Evolutionary conservation across 2,888 invertebrate species (phyloP).

Genomic region (Aradus depressus): DNA sequence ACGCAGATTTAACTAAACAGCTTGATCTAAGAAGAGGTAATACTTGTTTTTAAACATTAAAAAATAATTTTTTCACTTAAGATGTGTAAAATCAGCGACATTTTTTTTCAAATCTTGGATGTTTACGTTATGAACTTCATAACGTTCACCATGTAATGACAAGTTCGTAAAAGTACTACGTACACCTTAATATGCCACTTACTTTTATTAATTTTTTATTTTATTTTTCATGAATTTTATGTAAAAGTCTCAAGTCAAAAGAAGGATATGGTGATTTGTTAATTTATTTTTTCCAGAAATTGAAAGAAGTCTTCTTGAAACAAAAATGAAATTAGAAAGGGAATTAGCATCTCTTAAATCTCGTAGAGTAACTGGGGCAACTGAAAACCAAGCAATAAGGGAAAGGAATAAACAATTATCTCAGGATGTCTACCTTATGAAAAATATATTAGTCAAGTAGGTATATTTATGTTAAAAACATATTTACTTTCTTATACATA

Average conservation of each 20-base stretch:
- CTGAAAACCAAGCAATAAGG: constrained; percentile 9
- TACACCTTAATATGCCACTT: too few relatives aligned
- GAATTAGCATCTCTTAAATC: constrained; percentile 8
- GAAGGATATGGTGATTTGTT: neutral
- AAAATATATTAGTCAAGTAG: constrained; percentile 61
- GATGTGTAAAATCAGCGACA: neutral
- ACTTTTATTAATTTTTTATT: too few relatives aligned
- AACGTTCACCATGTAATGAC: neutral
- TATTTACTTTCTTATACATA: too few relatives aligned
- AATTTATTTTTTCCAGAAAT: neutral
- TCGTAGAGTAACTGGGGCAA: constrained; percentile 3
- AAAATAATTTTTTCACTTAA: neutral
- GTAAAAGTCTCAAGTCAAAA: too few relatives aligned
- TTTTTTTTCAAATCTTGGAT: neutral
- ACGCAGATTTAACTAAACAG: constrained; percentile 18
- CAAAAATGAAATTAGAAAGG: constrained; percentile 4
- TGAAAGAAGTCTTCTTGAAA: neutral
- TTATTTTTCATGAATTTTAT: too few relatives aligned
- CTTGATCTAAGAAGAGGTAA: constrained; percentile 23
- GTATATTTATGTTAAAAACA: too few relatives aligned
- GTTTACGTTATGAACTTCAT: neutral
- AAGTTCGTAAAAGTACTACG: too few relatives aligned
- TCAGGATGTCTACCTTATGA: constrained; percentile 60
- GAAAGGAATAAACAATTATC: constrained; percentile 43
- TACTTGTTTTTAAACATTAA: neutral